Base-by-base conservation (phyloP, 1,140 invertebrate genomes). In the Musca domestica region DNA sequence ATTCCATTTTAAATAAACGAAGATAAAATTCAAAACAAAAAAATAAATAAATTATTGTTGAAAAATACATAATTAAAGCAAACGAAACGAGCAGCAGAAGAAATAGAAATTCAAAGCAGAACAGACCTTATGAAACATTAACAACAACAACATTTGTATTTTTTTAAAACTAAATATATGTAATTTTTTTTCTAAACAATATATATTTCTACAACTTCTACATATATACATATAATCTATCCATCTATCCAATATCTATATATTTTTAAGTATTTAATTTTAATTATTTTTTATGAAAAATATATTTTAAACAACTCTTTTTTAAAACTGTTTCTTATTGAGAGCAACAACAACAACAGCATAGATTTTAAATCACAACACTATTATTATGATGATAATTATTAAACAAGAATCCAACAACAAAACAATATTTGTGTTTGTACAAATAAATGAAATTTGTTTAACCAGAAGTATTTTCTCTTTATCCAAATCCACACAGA, bases 201-300 rank as follows among this genome's bases (percentile, higher is more conserved):
- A 48, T 65, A 41, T 27, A 20, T 64, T 47, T 65, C 19, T 14
- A 20, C 46, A 64, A 46, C 19, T 46, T 65, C 20, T 65, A 64
- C 20, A 47, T 64, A 22, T 47, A 41, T 64, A 17, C n/a, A n/a
- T n/a, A n/a, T n/a, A n/a, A n/a, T 22, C 6, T 52, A 23, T 22
- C 34, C 9, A 41, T 41, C 34, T 41, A 41, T 41, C 34, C 34
- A 41, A 41, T 51, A 58, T n/a, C n/a, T n/a, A n/a, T 22, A 23
- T 30, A 61, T 61, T 34, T 61, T 61, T 61, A 61, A 61, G 56
- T 34, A 41, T 41, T 61, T 61, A 41, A 41, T 61, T 61, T 52
- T 52, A 52, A 51, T 30, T 34, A 58, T 58, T 61, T 61, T 61
- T 41, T 14, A 61, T 19, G 9, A 5, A 61, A 58, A 12, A 61